Conservation (phyloP, 2,113 vertebrate genomes). For the Anarrhichthys ocellatus region DNA sequence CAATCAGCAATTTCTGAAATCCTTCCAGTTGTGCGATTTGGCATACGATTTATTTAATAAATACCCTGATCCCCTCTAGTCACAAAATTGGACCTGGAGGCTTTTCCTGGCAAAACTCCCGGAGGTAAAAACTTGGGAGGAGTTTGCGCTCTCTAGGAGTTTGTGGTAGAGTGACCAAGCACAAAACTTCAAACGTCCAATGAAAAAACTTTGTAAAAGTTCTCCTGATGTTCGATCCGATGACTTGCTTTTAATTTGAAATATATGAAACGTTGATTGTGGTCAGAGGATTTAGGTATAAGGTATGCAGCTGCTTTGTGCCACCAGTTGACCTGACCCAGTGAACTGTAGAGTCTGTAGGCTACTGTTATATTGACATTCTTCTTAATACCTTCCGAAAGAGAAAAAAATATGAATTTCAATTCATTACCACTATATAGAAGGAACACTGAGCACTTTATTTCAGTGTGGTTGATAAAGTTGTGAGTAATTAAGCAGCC, state of each 20-base stretch:
- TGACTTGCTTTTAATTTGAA: no score
- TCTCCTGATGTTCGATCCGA: no score
- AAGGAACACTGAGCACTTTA: conserved; percentile 13
- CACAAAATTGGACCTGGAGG: no score
- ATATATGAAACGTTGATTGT: background rate
- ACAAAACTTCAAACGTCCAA: no score
- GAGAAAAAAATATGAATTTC: background rate
- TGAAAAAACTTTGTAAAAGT: background rate
- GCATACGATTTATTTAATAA: conserved; percentile 46
- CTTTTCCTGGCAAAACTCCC: no score
- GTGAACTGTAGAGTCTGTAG: background rate
- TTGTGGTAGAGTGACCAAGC: no score
- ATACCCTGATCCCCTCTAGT: conserved; percentile 16
- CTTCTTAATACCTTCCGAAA: background rate
- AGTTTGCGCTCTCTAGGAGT: no score
- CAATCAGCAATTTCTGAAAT: conserved; percentile 46
- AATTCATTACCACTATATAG: conserved; percentile 20
- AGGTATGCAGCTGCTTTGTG: background rate
- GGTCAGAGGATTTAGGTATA: background rate
- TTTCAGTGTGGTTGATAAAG: conserved; percentile 47
- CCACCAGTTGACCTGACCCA: background rate
- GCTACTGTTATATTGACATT: conserved; percentile 1
- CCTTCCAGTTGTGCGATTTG: conserved; percentile 34
- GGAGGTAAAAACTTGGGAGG: no score
- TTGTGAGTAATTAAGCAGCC: conserved; percentile 64